Base-by-base conservation (phyloP, 2,888 invertebrate species). In the Aproaerema taeniolella region DNA sequence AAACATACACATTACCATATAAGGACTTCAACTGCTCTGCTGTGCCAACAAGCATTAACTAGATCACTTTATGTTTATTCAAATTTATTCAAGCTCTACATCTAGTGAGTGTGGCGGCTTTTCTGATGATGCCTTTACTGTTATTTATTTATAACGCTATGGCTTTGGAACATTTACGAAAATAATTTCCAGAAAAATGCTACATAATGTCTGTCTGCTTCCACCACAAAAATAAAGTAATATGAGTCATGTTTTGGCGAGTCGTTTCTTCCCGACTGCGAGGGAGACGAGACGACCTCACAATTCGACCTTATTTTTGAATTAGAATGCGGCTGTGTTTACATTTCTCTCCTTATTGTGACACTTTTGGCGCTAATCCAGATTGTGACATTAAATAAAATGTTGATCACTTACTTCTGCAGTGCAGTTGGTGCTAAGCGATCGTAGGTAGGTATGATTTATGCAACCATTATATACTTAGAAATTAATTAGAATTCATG, bases 241-340 rank as follows among this genome's bases (percentile, higher is more conserved):
- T 55, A 56, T 67, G 71, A 72, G 61, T 75, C 66, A 69, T 69
- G 70, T 68, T 72, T 70, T 75, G 73, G 67, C 76, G 71, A 75
- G 76, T 76, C 75, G 58, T 64, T 52, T 43, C 42, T 59, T 58
- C 56, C 54, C n/a, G n/a, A n/a, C n/a, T n/a, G 64, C 61, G 63
- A 53, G 61, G 57, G 70, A 74, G 72, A 67, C 74, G 60, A 69
- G 71, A 70, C 61, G 57, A 59, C 61, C 60, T 56, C 52, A 56
- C 52, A 48, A 54, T 57, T 51, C 75, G 71, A 77, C 78, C 77
- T 78, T 79, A 79, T 77, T 81, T 74, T 79, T 66, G 67, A 73
- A 73, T 74, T 70, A 79, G 75, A 79, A 74, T 82, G 76, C 76
- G 78, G 65, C 72, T 76, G 71, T 80, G 79, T 82, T 82, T 81